phyloP scores from a whole-genome alignment of 2,797 vertebrate species.

The Acropternis orthonyx region DNA sequence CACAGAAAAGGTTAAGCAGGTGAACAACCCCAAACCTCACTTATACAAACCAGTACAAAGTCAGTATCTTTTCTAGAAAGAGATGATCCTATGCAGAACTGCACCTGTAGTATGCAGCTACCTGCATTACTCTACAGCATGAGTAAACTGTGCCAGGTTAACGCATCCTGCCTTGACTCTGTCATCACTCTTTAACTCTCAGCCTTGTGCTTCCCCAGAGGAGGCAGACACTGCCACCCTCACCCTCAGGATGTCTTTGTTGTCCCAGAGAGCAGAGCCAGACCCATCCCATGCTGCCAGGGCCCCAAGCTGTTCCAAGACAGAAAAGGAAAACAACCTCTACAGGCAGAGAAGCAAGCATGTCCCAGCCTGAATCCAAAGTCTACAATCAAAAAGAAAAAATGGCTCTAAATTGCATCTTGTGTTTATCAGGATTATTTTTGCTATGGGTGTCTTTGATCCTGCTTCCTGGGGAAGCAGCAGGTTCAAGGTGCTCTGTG shows the following conservation, averaged over 20 bases:
- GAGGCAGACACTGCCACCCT: background rate
- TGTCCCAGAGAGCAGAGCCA: background rate
- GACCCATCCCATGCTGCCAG: rapidly evolving
- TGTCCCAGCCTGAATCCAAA: background rate
- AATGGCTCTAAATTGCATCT: rapidly evolving
- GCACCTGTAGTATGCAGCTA: too few relatives aligned
- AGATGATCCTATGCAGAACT: background rate
- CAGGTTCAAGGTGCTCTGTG: background rate
- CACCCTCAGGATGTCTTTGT: background rate
- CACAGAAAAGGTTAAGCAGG: background rate
- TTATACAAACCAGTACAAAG: background rate
- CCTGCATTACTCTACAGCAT: rapidly evolving
- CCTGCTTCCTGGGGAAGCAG: background rate
- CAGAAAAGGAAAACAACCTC: background rate
- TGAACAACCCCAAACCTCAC: background rate
- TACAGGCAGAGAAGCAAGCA: background rate
- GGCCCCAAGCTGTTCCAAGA: background rate
- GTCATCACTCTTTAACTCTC: background rate
- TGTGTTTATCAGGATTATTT: background rate
- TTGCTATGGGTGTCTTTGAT: background rate
- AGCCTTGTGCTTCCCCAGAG: background rate
- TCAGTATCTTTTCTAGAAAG: background rate
- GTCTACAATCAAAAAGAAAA: background rate
- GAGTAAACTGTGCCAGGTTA: background rate
- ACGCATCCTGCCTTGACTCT: background rate